Percentiles rank a stretch among this genome's conserved stretches.
Evolutionary conservation across 2,113 vertebrate species (phyloP).

Genomic region (Periophthalmodon schlosseri): DNA sequence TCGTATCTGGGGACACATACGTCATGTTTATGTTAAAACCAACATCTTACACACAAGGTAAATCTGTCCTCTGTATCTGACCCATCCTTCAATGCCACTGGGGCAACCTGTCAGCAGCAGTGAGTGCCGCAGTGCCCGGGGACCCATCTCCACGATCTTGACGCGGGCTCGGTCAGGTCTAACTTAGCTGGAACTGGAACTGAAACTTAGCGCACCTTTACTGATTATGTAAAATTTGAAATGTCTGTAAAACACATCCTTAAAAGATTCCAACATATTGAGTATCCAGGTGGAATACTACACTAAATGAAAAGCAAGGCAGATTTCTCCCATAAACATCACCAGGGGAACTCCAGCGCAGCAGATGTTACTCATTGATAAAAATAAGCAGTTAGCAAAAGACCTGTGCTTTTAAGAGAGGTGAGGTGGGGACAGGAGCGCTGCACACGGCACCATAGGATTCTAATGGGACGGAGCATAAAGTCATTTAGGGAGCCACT

Average conservation of each 20-base stretch:
- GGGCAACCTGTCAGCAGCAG: too few species aligned
- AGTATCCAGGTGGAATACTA: not conserved
- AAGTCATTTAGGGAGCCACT: conserved; percentile 39
- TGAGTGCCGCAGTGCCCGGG: too few species aligned
- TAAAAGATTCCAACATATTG: not conserved
- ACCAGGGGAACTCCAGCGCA: not conserved
- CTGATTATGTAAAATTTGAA: too few species aligned
- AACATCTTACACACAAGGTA: too few species aligned
- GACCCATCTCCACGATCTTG: too few species aligned
- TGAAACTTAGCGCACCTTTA: too few species aligned
- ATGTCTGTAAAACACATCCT: not conserved
- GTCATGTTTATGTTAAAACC: too few species aligned
- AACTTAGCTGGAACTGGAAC: too few species aligned
- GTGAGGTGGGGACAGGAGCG: conserved; percentile 14
- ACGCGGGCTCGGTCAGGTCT: too few species aligned
- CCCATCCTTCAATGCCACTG: too few species aligned
- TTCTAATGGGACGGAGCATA: conserved; percentile 36
- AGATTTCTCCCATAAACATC: not conserved
- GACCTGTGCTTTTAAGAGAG: not conserved
- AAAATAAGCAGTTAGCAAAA: not conserved
- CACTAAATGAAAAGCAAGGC: not conserved
- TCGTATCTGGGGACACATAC: too few species aligned
- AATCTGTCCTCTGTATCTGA: too few species aligned
- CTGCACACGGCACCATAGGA: conserved; percentile 34
- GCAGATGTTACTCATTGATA: conserved; percentile 7